phyloP scores from a whole-genome alignment of 2,888 invertebrate species.

The Seira musarum region DNA sequence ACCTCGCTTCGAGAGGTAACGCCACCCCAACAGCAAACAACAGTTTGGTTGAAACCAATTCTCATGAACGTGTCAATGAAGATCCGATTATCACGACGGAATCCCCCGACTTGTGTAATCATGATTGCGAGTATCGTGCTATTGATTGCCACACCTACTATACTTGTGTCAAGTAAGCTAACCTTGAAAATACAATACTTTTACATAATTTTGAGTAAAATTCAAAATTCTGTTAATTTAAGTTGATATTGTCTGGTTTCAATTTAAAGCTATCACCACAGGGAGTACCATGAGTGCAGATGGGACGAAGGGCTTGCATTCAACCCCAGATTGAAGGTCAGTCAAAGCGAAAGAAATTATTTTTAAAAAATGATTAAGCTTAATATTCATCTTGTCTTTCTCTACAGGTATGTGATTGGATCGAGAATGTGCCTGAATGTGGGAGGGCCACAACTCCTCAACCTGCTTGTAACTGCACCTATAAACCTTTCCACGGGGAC shows the following conservation, averaged over 20 bases:
- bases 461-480: neutral
- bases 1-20: too few species aligned
- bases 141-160: conserved; percentile 18
- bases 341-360: too few species aligned
- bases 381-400: too few species aligned
- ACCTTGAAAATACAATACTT: too few species aligned
- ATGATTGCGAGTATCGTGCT: neutral
- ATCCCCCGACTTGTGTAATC: neutral
- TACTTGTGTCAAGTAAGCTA: neutral
- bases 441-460: neutral
- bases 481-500: neutral
- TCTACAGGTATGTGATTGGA: conserved; percentile 4
- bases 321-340: neutral
- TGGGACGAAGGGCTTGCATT: neutral
- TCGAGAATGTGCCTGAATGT: conserved; percentile 12
- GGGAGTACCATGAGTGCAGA: neutral
- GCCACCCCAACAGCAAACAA: too few species aligned
- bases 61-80: too few species aligned
- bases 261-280: neutral
- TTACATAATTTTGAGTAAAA: too few species aligned
- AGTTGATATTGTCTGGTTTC: too few species aligned
- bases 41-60: too few species aligned
- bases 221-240: too few species aligned
- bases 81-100: neutral
- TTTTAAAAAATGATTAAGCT: too few species aligned